Evolutionary conservation across 1,140 invertebrate species (phyloP), one percentile per base, ranked within the genome.

Genomic region (Dryas iulia): DNA sequence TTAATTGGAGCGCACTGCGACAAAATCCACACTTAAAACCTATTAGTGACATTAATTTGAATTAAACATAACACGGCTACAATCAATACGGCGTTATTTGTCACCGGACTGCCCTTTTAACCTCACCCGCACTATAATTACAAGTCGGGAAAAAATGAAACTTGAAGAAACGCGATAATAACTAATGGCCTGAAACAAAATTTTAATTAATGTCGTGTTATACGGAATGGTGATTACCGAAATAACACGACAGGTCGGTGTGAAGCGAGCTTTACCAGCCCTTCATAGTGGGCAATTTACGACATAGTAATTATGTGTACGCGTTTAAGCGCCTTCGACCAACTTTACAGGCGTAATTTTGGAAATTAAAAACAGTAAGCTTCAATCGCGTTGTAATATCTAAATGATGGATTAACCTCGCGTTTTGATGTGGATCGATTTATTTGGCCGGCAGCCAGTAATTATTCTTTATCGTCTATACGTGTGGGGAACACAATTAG

Each of bases 191-290:
- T 88, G 87, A 90, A 91, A 89, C 89, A 89, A 91, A 91, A 91
- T 89, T 91, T 91, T 91, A 91, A 91, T 91, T 91, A 91, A 89
- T 90, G 86, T 88, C 87, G 87, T 86, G 89, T 89, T 89, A 86
- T 86, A 89, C 77, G 81, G 71, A 90, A 91, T 89, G 82, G 84
- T 90, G 87, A 91, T 91, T 90, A 91, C 81, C 83, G 79, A 86
- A 87, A 83, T 90, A 87, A 89, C 84, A 84, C 86, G 87, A 88
- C 83, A 84, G 81, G 78, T 77, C 71, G 77, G 74, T 77, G 80
- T 82, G 72, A 77, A 71, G 73, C 63, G 62, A 58, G 70, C 72
- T 56, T 69, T 73, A 67, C 81, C 80, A 78, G 59, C 53, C 63
- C 66, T 72, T 57, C 14, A 77, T 79, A 79, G 80, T 82, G 76